phyloP scores from a whole-genome alignment of 2,113 vertebrate species.

The Amazona guildingii region DNA sequence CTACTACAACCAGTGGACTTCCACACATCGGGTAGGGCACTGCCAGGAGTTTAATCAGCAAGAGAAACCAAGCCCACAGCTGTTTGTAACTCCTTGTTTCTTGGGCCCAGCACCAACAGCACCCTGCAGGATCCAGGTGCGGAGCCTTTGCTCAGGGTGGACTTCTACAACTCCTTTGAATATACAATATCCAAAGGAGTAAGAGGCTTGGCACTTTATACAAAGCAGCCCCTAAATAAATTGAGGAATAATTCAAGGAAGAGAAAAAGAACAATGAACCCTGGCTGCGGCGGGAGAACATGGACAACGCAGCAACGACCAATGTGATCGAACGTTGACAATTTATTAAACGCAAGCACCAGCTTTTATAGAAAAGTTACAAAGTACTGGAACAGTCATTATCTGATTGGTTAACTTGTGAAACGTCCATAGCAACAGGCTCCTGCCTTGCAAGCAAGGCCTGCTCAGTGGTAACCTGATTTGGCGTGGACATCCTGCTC shows the following conservation, averaged over 20 bases:
- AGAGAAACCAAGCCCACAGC: background rate
- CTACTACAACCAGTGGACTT: background rate
- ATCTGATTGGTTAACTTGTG: too few species aligned
- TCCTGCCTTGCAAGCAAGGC: too few species aligned
- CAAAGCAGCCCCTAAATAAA: background rate
- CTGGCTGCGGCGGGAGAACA: too few species aligned
- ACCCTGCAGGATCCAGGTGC: background rate
- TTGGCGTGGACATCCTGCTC: too few species aligned
- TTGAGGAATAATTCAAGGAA: background rate
- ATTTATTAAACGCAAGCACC: too few species aligned
- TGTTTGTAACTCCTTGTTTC: background rate
- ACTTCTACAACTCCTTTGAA: background rate
- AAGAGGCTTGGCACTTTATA: background rate
- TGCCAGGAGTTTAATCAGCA: background rate
- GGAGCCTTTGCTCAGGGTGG: background rate
- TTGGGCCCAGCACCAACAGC: background rate
- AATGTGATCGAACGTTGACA: too few species aligned
- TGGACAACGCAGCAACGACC: too few species aligned
- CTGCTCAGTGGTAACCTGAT: too few species aligned
- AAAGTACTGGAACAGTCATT: too few species aligned
- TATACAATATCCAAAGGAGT: background rate
- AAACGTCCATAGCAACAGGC: too few species aligned
- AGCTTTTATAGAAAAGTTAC: too few species aligned
- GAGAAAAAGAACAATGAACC: background rate
- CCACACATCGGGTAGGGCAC: too few species aligned